Base-by-base conservation (phyloP, 2,888 invertebrate species). In the Apoda limacodes region DNA sequence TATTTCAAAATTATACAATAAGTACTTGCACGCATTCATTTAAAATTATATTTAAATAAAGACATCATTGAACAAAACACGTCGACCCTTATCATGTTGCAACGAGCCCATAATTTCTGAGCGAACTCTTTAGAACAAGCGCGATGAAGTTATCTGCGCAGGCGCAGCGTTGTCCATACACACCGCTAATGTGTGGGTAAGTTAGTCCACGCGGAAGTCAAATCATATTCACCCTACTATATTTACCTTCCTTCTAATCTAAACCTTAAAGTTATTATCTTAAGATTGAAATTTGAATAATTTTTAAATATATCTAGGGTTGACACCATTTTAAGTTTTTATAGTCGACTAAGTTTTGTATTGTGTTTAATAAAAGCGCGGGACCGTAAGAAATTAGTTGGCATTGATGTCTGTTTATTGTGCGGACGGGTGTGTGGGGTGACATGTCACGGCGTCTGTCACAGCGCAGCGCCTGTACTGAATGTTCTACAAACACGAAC, bases 331-430 rank as follows among this genome's bases (percentile, higher is more conserved):
- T 56, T 53, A 51, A 59, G 57, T 64, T 65, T 52, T 50, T 52
- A 54, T 55, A 50, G 48, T 48, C 44, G 45, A 13, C 10, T 45
- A 45, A 41, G 42, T 48, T 46, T 47, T 43, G 48, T 53, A 52
- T 52, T 46, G 50, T 45, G 55, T 58, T 57, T 61, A 62, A 67
- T 61, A 52, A 64, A 63, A 55, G 68, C 65, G 66, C 56, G 59
- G 63, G 48, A 66, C 67, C 75, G 74, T 71, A 71, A 69, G 72
- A 62, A 80, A 78, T 80, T 76, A 78, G 72, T 55, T 57, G 54
- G 58, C 69, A 74, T 74, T 78, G 67, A 75, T 64, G 61, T 59
- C 59, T 45, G 38, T 38, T 42, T 47, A 59, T 66, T 66, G 65
- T 61, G 23, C 34, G 32, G 25, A 38, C 42, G 49, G 46, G 48